A percentile compares a stretch with the other conserved stretches of the same genome.
Conservation (phyloP, 1,140 invertebrate species). For the Polyergus mexicanus region DNA sequence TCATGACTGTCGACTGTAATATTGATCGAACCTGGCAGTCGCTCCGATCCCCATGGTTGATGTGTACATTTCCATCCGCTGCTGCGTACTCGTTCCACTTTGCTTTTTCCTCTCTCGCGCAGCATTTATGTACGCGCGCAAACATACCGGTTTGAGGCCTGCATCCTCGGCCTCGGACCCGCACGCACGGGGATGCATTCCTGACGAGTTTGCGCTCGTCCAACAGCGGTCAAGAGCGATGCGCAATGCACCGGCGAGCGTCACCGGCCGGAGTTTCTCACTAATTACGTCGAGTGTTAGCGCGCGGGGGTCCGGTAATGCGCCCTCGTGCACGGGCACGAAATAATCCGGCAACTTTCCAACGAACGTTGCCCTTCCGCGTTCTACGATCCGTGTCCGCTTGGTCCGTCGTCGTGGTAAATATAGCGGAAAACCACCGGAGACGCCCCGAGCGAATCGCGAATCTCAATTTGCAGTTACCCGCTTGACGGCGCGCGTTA, state of each 20-base stretch:
- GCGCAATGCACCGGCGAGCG: constrained; percentile 34
- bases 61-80: not conserved
- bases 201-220: constrained; percentile 55
- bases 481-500: not conserved
- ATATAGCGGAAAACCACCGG: not conserved
- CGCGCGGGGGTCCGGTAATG: constrained; percentile 11
- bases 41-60: constrained; percentile 2
- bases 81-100: not conserved
- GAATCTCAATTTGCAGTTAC: constrained; percentile 46
- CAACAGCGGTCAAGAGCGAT: constrained; percentile 33
- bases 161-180: constrained; percentile 2
- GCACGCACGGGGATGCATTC: constrained; percentile 25
- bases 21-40: not conserved
- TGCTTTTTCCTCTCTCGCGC: not conserved
- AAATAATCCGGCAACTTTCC: constrained; percentile 51
- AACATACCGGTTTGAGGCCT: constrained; percentile 12
- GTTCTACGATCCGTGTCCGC: constrained; percentile 19
- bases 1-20: not conserved
- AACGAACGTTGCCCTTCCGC: constrained; percentile 8
- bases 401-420: constrained; percentile 4
- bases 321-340: not conserved
- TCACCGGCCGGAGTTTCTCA: constrained; percentile 34
- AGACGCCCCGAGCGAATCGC: not conserved
- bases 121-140: constrained; percentile 19
- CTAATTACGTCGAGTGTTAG: constrained; percentile 57